Base-by-base conservation (phyloP, 1,140 invertebrate genomes). In the Zaprionus lachaisei region DNA sequence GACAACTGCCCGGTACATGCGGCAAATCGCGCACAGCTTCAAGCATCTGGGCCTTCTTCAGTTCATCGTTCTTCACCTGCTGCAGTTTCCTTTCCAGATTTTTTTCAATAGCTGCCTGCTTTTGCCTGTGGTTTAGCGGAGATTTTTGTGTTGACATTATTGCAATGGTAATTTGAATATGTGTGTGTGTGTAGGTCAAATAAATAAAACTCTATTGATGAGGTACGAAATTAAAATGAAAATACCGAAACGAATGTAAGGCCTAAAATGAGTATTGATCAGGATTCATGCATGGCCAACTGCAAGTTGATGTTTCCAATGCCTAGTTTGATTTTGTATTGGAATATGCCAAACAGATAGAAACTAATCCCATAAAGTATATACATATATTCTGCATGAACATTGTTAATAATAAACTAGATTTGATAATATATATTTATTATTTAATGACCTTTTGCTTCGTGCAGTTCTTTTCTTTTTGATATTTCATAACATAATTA, bases 1-100 rank as follows among this genome's bases (percentile, higher is more conserved):
- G 77, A 66, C 81, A 84, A 9, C 20, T 47, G 12, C 51, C 81
- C 0, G 80, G 81, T 12, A 55, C 17, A 6, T 77, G 71, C 5
- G 61, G 66, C 11, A 66, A 4, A 7, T 55, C n/a, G 4, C 41
- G 11, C 3, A 71, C 37, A 1, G 55, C 65, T 5, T 4, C 5
- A 12, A 38, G 55, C 2, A 11, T 14, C 2, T 64, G 9, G 0
- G 24, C 2, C 11, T 63, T 31, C n/a, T 22, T 34, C 4, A 4
- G 1, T 31, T 66, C 68, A 1, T 20, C 26, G 2, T 72, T 44
- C 9, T 76, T 60, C 0, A 34, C n/a, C 24, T 44, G 15, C 37
- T 76, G 44, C 37, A 72, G 28, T 12, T 65, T 72, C 34, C 20
- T 20, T 31, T 71, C 60, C 67, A 75, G 41, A n/a, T 34, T 64